Conservation (phyloP, 2,888 invertebrate genomes). For the Megaustenia siamemsis region DNA sequence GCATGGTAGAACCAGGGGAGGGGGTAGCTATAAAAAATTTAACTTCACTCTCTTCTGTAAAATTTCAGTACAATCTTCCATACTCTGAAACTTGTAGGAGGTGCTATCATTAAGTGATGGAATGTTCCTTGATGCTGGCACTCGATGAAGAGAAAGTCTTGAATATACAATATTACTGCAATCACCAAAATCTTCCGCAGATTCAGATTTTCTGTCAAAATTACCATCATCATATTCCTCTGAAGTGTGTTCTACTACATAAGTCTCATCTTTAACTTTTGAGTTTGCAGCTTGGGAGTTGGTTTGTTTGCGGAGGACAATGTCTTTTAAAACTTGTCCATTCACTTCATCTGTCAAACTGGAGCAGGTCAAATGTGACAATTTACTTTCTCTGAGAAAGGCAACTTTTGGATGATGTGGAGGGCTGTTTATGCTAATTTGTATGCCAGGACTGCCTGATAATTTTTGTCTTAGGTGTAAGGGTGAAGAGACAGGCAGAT, state of each 20-base stretch:
- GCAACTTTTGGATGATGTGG: conserved; percentile 37
- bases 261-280: neutral
- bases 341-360: conserved; percentile 40
- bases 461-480: neutral
- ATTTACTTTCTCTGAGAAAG: conserved; percentile 23
- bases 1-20: conserved; percentile 44
- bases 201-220: conserved; percentile 12
- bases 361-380: neutral
- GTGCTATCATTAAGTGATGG: conserved; percentile 8
- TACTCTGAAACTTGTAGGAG: neutral
- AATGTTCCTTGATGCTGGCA: conserved; percentile 4
- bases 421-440: neutral
- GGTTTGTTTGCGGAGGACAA: neutral
- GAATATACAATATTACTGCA: neutral
- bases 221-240: too few species aligned
- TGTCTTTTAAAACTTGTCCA: conserved; percentile 9
- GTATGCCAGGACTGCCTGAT: neutral
- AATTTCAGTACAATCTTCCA: neutral
- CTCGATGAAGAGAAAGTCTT: conserved; percentile 9
- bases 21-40: conserved; percentile 45
- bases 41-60: neutral
- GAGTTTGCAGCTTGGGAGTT: neutral
- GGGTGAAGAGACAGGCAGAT: neutral
- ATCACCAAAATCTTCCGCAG: neutral
- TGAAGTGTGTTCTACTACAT: neutral